Percentiles rank a stretch among this genome's conserved stretches.
Conservation (phyloP, 92 coral and sea anemone species). For the Epizoanthus stellaris region DNA sequence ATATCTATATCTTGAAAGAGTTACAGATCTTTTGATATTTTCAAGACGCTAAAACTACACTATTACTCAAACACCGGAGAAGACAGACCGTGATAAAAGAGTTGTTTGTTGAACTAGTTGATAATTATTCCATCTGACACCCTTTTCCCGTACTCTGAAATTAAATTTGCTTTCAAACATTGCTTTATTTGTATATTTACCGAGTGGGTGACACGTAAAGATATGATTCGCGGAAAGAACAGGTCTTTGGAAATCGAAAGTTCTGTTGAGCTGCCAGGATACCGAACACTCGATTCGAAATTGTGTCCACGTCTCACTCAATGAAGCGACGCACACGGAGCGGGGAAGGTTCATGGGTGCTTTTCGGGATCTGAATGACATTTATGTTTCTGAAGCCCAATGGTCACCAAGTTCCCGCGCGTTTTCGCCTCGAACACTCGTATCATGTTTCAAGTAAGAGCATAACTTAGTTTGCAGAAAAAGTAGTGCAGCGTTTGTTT, state of each 20-base stretch:
- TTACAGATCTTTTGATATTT: too few relatives aligned
- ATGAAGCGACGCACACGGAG: background rate
- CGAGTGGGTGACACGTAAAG: background rate
- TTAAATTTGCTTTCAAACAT: background rate
- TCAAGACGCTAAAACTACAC: background rate
- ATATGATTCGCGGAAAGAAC: constrained; percentile 6
- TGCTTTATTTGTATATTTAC: background rate
- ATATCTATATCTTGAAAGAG: too few relatives aligned
- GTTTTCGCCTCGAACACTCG: background rate
- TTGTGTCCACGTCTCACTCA: background rate
- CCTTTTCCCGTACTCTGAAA: background rate
- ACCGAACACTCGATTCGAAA: background rate
- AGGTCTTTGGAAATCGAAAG: background rate
- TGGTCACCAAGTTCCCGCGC: too few relatives aligned
- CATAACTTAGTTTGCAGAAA: too few relatives aligned
- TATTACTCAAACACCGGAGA: background rate
- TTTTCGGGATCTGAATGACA: too few relatives aligned
- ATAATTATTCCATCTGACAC: constrained; percentile 7
- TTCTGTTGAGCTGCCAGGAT: constrained; percentile 1
- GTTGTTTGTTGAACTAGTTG: background rate
- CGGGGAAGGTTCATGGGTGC: background rate
- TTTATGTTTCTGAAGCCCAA: too few relatives aligned
- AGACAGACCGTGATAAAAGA: background rate
- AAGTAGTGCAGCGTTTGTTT: background rate
- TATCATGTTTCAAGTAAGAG: background rate